These are phyloP conservation scores for Galerucella nymphaeae DNA, from an alignment of 2,888 invertebrate genomes.

Conservation along the genomic window DNA sequence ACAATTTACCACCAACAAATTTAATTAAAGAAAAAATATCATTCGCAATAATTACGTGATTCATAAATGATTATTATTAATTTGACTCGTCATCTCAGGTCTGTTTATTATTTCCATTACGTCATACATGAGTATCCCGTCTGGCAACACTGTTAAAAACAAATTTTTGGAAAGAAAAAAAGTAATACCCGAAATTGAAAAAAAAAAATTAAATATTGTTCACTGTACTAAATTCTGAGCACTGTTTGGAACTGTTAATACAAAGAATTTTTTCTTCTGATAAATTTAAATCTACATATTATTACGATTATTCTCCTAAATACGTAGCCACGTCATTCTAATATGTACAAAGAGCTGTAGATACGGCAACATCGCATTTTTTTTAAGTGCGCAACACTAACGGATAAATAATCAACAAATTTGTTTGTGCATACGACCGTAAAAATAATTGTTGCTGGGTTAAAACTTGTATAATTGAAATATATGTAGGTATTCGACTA, in stretches of 20 bases:
- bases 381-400: conserved; percentile 16
- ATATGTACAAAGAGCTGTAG: too few relatives aligned
- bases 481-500: conserved; percentile 12
- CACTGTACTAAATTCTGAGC: too few relatives aligned
- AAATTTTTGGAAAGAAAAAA: background rate
- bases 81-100: conserved; percentile 1
- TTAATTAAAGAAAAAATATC: background rate
- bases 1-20: background rate
- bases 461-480: conserved; percentile 16
- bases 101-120: conserved; percentile 3
- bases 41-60: background rate
- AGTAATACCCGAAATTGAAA: too few relatives aligned
- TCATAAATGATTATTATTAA: background rate
- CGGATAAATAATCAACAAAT: conserved; percentile 26
- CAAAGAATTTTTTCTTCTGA: too few relatives aligned
- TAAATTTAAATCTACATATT: too few relatives aligned
- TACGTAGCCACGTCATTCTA: too few relatives aligned
- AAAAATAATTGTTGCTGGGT: conserved; percentile 16
- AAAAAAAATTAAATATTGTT: too few relatives aligned
- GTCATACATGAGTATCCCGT: too few relatives aligned
- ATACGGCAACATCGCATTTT: conserved; percentile 6
- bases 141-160: too few relatives aligned
- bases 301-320: too few relatives aligned
- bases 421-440: conserved; percentile 28
- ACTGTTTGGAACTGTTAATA: too few relatives aligned